Base-by-base conservation (phyloP, 2,888 invertebrate genomes). In the Amiota minor region DNA sequence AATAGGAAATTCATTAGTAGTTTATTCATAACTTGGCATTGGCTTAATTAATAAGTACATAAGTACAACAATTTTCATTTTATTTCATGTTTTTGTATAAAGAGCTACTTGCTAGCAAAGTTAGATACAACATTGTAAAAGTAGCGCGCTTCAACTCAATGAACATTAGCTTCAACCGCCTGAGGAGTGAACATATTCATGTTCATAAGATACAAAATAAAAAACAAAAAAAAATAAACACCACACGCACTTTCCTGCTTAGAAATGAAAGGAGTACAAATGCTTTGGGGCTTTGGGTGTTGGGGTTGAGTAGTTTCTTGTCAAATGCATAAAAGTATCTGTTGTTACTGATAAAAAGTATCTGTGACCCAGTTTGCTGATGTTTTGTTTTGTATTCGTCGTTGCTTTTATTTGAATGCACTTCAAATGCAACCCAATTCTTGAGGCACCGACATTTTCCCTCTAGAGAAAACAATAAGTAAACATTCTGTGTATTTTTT, bases 311-410 rank as follows among this genome's bases (percentile, higher is more conserved):
- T 35, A 35, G 53, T 12, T n/a, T 6, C 53, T 35, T 35, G 61
- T 62, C 61, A 62, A n/a, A n/a, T 53, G 53, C 53, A 53, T 53
- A 53, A n/a, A n/a, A 12, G 35, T 35, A 35, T 35, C n/a, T 56
- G 56, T 23, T 62, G 61, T 11, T n/a, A n/a, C 61, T 62, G 61
- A 62, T 62, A 62, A 62, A 16, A 62, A 9, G 35, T 35, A 77
- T 56, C 77, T 77, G 77, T 76, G 78, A 72, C 77, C 68, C 71
- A 76, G 53, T 72, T 70, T 79, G 74, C 72, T 74, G 72, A 14
- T 69, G 75, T 70, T 71, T 72, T 77, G 72, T 77, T 61, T 71
- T 72, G 49, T 70, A 49, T 56, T 62, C 71, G 18, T 35, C 62
- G 47, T 72, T 65, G 10, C 61, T 23, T 45, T 69, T 53, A 64